phyloP scores from a whole-genome alignment of 1,140 invertebrate genomes.

The Anoplolepis gracilipes region DNA sequence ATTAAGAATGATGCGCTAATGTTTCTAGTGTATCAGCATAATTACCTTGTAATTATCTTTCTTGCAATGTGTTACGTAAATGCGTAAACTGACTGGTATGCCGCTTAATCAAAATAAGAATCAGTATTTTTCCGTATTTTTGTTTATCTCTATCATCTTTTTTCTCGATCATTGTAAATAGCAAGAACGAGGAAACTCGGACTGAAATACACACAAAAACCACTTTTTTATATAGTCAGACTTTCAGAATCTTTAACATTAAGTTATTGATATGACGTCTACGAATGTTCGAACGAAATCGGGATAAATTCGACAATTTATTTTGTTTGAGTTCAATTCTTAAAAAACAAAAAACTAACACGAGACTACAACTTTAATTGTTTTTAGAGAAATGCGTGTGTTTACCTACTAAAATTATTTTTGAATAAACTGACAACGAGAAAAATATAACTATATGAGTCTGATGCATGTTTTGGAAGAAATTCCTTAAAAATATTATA shows the following conservation, averaged over 20 bases:
- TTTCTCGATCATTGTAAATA: not conserved
- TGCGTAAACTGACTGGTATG: not conserved
- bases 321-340: not conserved
- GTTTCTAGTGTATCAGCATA: constrained; percentile 27
- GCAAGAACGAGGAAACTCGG: not conserved
- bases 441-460: not conserved
- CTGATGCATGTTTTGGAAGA: not conserved
- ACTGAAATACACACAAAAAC: not conserved
- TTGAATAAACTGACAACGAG: not conserved
- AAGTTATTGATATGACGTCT: not conserved
- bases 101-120: not conserved
- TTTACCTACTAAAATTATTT: not conserved
- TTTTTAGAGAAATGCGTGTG: not conserved
- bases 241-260: too few species aligned
- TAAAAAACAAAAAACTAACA: not conserved
- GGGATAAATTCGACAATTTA: not conserved
- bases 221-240: not conserved
- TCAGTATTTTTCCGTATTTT: not conserved
- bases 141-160: not conserved
- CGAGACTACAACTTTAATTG: not conserved
- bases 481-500: constrained; percentile 5
- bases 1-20: constrained; percentile 23
- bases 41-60: constrained; percentile 36
- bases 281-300: not conserved
- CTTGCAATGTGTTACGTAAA: constrained; percentile 20